A percentile compares a stretch with the other conserved stretches of the same genome.
phyloP scores from a whole-genome alignment of 2,797 vertebrate species.

The Mallotus villosus region DNA sequence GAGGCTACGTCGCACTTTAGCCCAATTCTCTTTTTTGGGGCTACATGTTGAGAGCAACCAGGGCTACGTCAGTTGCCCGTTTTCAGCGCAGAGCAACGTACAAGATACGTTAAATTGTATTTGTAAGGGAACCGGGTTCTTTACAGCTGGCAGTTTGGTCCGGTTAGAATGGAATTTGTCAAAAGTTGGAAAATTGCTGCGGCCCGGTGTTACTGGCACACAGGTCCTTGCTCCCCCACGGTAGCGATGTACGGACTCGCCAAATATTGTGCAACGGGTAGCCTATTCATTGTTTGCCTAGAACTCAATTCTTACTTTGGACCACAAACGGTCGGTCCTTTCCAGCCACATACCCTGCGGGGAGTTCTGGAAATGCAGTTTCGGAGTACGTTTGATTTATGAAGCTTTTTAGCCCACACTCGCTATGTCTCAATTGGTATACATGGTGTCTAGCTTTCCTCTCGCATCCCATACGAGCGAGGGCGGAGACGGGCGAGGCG shows the following conservation, averaged over 20 bases:
- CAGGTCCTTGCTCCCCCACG: background rate
- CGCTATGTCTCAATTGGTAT: background rate
- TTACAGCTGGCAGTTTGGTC: background rate
- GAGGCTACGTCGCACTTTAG: background rate
- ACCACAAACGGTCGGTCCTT: conserved; percentile 11
- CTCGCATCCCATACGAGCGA: background rate
- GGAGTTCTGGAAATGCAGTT: background rate
- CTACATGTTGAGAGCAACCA: background rate
- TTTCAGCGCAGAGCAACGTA: too few relatives aligned
- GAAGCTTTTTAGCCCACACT: background rate
- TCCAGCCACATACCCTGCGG: background rate
- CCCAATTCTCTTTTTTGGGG: background rate
- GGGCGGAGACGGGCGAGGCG: conserved; percentile 39
- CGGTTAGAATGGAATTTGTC: background rate
- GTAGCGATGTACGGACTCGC: background rate
- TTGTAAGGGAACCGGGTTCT: background rate
- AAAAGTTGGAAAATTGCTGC: conserved; percentile 5
- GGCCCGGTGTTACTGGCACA: background rate
- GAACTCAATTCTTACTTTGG: conserved; percentile 24
- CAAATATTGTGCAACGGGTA: conserved; percentile 14
- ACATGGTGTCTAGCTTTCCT: background rate
- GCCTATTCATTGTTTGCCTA: conserved; percentile 42
- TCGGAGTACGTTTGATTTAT: background rate
- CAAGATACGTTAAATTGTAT: too few relatives aligned
- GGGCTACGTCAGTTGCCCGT: too few relatives aligned